phyloP scores from a whole-genome alignment of 2,797 vertebrate species.

The Neosilurus mollespiculum region DNA sequence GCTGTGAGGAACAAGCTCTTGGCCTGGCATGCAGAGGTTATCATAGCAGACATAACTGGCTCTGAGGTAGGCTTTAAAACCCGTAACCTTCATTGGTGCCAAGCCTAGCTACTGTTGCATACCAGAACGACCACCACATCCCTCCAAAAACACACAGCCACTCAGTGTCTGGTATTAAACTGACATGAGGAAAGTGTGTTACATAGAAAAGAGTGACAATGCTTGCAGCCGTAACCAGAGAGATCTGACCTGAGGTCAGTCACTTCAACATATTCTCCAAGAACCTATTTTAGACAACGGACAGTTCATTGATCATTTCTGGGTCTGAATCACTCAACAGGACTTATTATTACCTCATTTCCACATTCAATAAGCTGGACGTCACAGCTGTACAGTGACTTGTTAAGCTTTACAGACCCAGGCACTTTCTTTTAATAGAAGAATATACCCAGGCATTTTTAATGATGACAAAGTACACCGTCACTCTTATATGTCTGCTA shows the following conservation, averaged over 20 bases:
- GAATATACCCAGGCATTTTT: conserved; percentile 42
- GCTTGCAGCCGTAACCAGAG: conserved; percentile 12
- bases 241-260: conserved; percentile 36
- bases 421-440: conserved; percentile 55
- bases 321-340: conserved; percentile 41
- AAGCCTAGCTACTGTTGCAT: conserved; percentile 49
- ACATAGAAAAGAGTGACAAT: conserved; percentile 25
- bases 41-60: conserved; percentile 48
- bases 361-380: conserved; percentile 23
- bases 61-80: conserved; percentile 49
- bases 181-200: conserved; percentile 27
- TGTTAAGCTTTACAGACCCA: conserved; percentile 48
- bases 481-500: conserved; percentile 28
- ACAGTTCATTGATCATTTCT: conserved; percentile 41
- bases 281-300: conserved; percentile 38
- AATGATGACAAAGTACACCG: conserved; percentile 51
- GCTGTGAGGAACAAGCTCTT: conserved; percentile 33
- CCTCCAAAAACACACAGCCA: conserved; percentile 33
- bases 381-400: conserved; percentile 45
- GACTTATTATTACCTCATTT: conserved; percentile 30
- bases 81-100: conserved; percentile 50
- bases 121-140: conserved; percentile 51
- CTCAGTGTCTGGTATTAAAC: conserved; percentile 39
- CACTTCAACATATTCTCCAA: conserved; percentile 28
- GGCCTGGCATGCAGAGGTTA: conserved; percentile 47